Evolutionary conservation across 2,797 vertebrate genomes (phyloP).

Genomic region (Remorina albescens): DNA sequence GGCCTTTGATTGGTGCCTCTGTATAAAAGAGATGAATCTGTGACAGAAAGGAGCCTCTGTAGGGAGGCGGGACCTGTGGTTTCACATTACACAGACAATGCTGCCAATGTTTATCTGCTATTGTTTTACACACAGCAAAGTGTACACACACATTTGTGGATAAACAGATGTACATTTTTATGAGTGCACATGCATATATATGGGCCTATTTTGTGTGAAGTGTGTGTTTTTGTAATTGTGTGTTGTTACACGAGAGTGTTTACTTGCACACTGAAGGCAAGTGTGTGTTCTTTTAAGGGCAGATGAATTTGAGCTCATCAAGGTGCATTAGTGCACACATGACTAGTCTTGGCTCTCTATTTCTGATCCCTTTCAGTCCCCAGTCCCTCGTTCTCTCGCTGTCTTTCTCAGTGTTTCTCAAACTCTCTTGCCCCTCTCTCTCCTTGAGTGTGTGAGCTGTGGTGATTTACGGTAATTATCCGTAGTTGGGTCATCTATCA

Average conservation of each 20-base stretch:
- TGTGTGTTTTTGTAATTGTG: slow-evolving; percentile 1
- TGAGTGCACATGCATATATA: neutral
- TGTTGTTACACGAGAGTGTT: slow-evolving; percentile 8
- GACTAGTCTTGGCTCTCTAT: slow-evolving; percentile 86
- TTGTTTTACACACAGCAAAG: slow-evolving; percentile 4
- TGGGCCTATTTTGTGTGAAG: slow-evolving; percentile 2
- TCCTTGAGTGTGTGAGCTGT: slow-evolving; percentile 89
- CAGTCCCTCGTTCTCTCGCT: slow-evolving; percentile 45
- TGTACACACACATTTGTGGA: slow-evolving; percentile 22
- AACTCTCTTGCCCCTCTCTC: slow-evolving; percentile 67
- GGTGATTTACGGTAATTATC: slow-evolving; percentile 99
- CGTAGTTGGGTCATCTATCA: slow-evolving; percentile 98
- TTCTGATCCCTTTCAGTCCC: slow-evolving; percentile 72
- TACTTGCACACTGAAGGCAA: slow-evolving; percentile 7
- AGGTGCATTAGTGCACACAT: slow-evolving; percentile 88
- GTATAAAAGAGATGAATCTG: slow-evolving; percentile 68
- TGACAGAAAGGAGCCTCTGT: slow-evolving; percentile 69
- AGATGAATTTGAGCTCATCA: slow-evolving; percentile 86
- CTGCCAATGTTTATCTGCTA: slow-evolving; percentile 44
- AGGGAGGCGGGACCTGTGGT: slow-evolving; percentile 68
- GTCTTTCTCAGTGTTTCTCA: slow-evolving; percentile 47
- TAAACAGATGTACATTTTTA: slow-evolving; percentile 22
- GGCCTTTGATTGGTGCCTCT: slow-evolving; percentile 69
- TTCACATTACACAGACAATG: slow-evolving; percentile 82
- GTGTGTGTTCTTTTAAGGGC: slow-evolving; percentile 72